A percentile compares a stretch with the other conserved stretches of the same genome.
Evolutionary conservation across 2,797 vertebrate genomes (phyloP).

Genomic region (Sebastes kiyomatsui): DNA sequence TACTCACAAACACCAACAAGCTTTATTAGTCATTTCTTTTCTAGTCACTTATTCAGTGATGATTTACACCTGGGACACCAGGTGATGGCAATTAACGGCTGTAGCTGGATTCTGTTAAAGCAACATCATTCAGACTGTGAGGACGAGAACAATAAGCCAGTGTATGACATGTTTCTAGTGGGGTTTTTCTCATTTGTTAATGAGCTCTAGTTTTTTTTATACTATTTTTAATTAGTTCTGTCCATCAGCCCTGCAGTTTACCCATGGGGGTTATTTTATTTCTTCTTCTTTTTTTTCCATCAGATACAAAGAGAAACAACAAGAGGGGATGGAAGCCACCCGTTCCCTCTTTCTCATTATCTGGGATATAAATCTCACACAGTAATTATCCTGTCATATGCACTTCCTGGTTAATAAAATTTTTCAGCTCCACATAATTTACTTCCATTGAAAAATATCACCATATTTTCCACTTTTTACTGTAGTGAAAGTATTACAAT

Average conservation of each 20-base stretch:
- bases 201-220: no score
- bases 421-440: no score
- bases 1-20: no score
- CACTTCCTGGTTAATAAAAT: not conserved
- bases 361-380: not conserved
- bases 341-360: not conserved
- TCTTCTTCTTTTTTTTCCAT: not conserved
- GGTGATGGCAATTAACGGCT: no score
- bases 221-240: not conserved
- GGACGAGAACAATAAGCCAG: no score
- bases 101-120: no score
- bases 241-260: not conserved
- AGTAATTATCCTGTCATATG: not conserved
- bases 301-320: not conserved
- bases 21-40: no score
- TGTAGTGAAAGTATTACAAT: not conserved
- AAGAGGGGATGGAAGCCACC: not conserved
- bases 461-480: not conserved
- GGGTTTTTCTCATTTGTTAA: not conserved
- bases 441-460: not conserved
- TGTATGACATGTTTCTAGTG: no score
- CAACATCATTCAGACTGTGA: no score
- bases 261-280: not conserved
- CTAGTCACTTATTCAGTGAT: no score
- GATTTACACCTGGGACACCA: no score